Evolutionary conservation across 2,113 vertebrate species (phyloP), one percentile per base, ranked within the genome.

Genomic region (Coregonus clupeaformis): DNA sequence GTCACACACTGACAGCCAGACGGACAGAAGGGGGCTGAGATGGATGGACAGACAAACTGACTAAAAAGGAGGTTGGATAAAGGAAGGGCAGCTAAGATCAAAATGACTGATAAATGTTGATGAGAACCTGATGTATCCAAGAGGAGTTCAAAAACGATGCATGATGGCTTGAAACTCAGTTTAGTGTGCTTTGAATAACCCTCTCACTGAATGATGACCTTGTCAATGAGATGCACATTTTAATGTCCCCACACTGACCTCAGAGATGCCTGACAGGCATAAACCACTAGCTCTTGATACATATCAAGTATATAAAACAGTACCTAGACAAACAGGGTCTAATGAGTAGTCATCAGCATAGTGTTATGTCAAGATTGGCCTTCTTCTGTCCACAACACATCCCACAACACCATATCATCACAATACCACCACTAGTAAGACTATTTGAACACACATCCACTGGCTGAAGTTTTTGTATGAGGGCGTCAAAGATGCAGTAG

Each of bases 1-100:
- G 86, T 88, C 85, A 72, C 85, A 84, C 81, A 68, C 72, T 88
- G 91, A 91, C 89, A 91, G 87, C 80, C 86, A 85, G 89, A 91
- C 73, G 67, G 88, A 90, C 91, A 88, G 87, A 86, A 73, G 82
- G 84, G 36, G 82, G 77, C 59, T 75, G 78, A 89, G 91, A 92
- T 89, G 83, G 89, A 92, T 88, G 85, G 85, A 89, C 82, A 67
- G 82, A 90, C 84, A 79, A 82, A 86, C 80, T 77, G 89, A 88
- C 87, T 80, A 32, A 71, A 86, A 86, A 90, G 89, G 59, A 89
- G 85, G 82, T 83, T 82, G 63, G 32, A 82, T 85, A 78, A 65
- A 82, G 81, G 84, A 85, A 82, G 80, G 88, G 82, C 68, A 68
- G 80, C 69, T 57, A 82, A 88, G 82, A 90, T 83, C 81, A 66